Evolutionary conservation across 2,113 vertebrate species (phyloP), one percentile per base, ranked within the genome.

Genomic region (Thunnus maccoyii): DNA sequence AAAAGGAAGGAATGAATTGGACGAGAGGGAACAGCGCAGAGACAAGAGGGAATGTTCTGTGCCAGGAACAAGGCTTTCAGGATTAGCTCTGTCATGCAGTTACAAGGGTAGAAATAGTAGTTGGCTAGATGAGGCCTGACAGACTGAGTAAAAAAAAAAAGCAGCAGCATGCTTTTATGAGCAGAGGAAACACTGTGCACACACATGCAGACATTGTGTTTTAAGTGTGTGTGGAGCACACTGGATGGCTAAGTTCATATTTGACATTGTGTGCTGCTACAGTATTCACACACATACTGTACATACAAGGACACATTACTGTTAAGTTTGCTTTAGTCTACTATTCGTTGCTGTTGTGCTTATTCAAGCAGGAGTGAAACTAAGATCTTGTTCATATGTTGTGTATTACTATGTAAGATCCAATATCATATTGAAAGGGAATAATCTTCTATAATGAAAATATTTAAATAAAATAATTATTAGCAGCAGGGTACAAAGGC

Each of bases 41-140:
- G 60, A 74, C 22, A 73, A 76, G 74, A 68, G 72, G 67, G 76
- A 82, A 89, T 80, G 72, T 69, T 83, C 64, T 83, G 79, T 89
- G 86, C 76, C 76, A 83, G 77, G 52, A 91, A 86, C 81, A 84
- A 78, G 77, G 76, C 76, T 90, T 88, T 89, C 48, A 78, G 84
- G 81, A 91, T 93, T 88, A 86, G 64, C 72, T 87, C 69, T 85
- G 82, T 89, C 76, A 76, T 47, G 84, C 79, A 58, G 79, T 66
- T 73, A 83, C 50, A 56, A 64, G 84, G 48, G 71, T 46, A 82
- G 74, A 84, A 86, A 91, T 64, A 78, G 83, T 64, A 71, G 76
- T 71, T 72, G 54, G 65, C 72, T 78, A 67, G 69, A 89, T 80
- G 66, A 77, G 75, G 69, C 79, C 87, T 84, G 87, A 88, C 84